These are phyloP conservation scores for Bombus sibiricus DNA, from an alignment of 1,140 invertebrate genomes.

Conservation along the genomic window DNA sequence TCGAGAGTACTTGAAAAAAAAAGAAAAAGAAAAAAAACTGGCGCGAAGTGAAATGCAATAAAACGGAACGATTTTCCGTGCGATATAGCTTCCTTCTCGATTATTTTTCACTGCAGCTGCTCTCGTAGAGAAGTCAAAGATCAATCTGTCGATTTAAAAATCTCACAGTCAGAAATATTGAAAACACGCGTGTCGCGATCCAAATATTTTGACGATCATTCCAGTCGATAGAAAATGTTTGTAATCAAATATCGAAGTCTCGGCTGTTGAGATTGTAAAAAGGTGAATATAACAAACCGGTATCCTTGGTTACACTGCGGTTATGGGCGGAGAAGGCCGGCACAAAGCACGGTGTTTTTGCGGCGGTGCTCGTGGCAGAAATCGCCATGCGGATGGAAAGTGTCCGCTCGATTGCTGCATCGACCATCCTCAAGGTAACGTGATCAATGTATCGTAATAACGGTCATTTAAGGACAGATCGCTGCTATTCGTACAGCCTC, in stretches of 20 bases:
- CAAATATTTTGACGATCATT: background rate
- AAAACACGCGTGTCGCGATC: background rate
- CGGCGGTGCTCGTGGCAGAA: constrained; percentile 67
- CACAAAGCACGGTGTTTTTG: constrained; percentile 64
- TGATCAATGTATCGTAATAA: constrained; percentile 64
- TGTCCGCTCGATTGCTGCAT: constrained; percentile 57
- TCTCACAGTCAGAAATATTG: background rate
- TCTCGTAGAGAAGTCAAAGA: background rate
- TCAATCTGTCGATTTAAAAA: background rate
- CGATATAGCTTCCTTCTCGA: background rate
- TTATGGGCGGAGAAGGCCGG: constrained; percentile 68
- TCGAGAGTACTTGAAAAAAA: background rate
- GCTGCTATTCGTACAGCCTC: background rate
- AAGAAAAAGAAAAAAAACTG: too few species aligned
- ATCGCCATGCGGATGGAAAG: constrained; percentile 75
- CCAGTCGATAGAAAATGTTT: constrained; percentile 56
- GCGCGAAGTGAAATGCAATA: constrained; percentile 9
- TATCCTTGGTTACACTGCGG: constrained; percentile 55
- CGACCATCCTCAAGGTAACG: constrained; percentile 59
- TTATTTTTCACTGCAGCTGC: background rate
- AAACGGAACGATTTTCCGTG: constrained; percentile 11
- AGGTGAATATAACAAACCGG: constrained; percentile 73
- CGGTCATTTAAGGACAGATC: constrained; percentile 58
- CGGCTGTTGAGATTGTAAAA: constrained; percentile 51
- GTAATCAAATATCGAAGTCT: constrained; percentile 67